A percentile compares a stretch with the other conserved stretches of the same genome.
These are phyloP conservation scores for Eudasyphora cyanicolor DNA, from an alignment of 2,888 invertebrate genomes.

Conservation along the genomic window DNA sequence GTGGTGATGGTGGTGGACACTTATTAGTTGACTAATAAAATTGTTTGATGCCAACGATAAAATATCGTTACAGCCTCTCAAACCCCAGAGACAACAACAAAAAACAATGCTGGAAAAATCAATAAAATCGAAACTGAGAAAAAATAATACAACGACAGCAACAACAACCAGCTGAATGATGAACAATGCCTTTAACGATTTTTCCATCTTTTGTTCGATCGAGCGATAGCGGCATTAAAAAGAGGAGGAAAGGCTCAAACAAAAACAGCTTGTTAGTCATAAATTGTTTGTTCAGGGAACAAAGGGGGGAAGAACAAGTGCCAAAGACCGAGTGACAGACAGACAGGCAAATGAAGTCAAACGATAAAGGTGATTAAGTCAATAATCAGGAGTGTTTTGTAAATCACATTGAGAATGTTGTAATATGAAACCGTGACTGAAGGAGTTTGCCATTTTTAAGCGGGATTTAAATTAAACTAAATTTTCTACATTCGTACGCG, in stretches of 20 bases:
- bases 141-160: not conserved
- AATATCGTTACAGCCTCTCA: slow-evolving; percentile 27
- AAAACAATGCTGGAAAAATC: slow-evolving; percentile 15
- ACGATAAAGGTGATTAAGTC: too few relatives aligned
- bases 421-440: too few relatives aligned
- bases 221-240: slow-evolving; percentile 7
- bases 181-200: slow-evolving; percentile 10
- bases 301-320: not conserved
- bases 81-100: too few relatives aligned
- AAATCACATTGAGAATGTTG: too few relatives aligned
- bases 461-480: too few relatives aligned
- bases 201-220: not conserved
- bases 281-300: not conserved
- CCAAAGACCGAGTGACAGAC: not conserved
- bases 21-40: slow-evolving; percentile 48
- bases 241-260: not conserved
- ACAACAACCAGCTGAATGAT: too few relatives aligned
- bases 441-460: too few relatives aligned
- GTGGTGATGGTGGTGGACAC: too few relatives aligned
- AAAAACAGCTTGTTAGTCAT: not conserved
- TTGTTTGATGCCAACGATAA: slow-evolving; percentile 41
- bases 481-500: too few relatives aligned
- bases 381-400: too few relatives aligned
- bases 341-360: too few relatives aligned
- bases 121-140: slow-evolving; percentile 15